Conservation (phyloP, 2,797 vertebrate species). For the Chaenodraco wilsoni region DNA sequence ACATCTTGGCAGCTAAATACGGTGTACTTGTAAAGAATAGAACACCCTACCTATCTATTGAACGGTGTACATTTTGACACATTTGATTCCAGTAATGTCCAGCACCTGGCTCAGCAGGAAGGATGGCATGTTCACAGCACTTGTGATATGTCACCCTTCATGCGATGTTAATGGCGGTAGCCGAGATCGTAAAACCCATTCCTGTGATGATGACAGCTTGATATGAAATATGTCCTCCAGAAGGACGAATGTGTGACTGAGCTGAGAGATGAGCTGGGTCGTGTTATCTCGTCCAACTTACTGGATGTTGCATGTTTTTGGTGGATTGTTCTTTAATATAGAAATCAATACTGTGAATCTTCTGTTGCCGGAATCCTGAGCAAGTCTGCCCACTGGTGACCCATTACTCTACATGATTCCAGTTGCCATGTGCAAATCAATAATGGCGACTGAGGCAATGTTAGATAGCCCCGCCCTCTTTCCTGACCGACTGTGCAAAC, state of each 20-base stretch:
- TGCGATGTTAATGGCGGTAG: slow-evolving; percentile 74
- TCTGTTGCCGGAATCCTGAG: slow-evolving; percentile 29
- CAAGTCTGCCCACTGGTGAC: slow-evolving; percentile 37
- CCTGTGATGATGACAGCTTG: slow-evolving; percentile 73
- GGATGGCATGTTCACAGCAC: slow-evolving; percentile 47
- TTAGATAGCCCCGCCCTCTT: slow-evolving; percentile 30
- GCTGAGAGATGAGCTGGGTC: slow-evolving; percentile 44
- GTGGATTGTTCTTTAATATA: slow-evolving; percentile 41
- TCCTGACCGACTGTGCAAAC: slow-evolving; percentile 21
- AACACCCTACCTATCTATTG: not conserved
- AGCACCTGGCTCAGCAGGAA: slow-evolving; percentile 20
- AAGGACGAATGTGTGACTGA: slow-evolving; percentile 61
- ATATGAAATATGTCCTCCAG: slow-evolving; percentile 77
- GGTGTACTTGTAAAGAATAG: not conserved
- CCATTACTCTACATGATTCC: slow-evolving; percentile 41
- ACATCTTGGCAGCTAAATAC: not conserved
- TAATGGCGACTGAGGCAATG: slow-evolving; percentile 42
- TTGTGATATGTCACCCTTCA: slow-evolving; percentile 64
- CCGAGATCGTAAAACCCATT: slow-evolving; percentile 74
- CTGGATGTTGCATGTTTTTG: slow-evolving; percentile 27
- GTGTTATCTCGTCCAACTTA: slow-evolving; percentile 35
- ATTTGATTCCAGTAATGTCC: not conserved
- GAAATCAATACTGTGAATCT: slow-evolving; percentile 42
- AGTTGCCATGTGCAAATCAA: slow-evolving; percentile 49
- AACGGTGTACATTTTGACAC: slow-evolving; percentile 3